These are phyloP conservation scores for Diglossa brunneiventris DNA, from an alignment of 2,113 vertebrate genomes.

Conservation along the genomic window DNA sequence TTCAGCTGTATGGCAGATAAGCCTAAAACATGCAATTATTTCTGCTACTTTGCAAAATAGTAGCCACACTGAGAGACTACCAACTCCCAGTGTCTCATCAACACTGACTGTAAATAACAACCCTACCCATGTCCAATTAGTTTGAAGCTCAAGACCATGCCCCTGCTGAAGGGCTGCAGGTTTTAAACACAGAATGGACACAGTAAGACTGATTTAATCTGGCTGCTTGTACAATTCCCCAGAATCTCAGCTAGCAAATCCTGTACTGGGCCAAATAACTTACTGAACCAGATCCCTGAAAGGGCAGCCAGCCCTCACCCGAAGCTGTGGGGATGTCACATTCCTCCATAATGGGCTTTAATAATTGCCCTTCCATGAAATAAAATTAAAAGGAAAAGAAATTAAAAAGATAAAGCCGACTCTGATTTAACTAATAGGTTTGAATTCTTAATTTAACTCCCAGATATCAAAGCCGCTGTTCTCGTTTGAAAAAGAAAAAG, in stretches of 20 bases:
- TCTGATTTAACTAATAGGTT: background rate
- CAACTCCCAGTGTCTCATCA: background rate
- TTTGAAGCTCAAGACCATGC: background rate
- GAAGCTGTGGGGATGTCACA: conserved; percentile 5
- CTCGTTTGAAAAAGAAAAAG: background rate
- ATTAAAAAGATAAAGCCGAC: background rate
- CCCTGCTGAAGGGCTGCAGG: background rate
- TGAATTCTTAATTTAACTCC: background rate
- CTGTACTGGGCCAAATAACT: conserved; percentile 17
- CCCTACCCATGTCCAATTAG: background rate
- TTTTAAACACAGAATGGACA: background rate
- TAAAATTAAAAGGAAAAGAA: background rate
- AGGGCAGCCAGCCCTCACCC: conserved; percentile 33
- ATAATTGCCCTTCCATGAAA: conserved; percentile 6
- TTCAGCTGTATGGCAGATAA: background rate
- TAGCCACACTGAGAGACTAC: background rate
- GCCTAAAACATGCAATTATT: background rate
- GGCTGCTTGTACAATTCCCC: conserved; percentile 13
- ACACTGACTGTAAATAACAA: background rate
- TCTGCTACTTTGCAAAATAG: background rate
- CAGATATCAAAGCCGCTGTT: background rate
- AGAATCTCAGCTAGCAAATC: background rate
- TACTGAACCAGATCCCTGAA: background rate
- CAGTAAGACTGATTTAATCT: conserved; percentile 36
- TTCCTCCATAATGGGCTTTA: conserved; percentile 5